Base-by-base conservation (phyloP, 2,113 vertebrate genomes). In the Brachyhypopomus gauderio region DNA sequence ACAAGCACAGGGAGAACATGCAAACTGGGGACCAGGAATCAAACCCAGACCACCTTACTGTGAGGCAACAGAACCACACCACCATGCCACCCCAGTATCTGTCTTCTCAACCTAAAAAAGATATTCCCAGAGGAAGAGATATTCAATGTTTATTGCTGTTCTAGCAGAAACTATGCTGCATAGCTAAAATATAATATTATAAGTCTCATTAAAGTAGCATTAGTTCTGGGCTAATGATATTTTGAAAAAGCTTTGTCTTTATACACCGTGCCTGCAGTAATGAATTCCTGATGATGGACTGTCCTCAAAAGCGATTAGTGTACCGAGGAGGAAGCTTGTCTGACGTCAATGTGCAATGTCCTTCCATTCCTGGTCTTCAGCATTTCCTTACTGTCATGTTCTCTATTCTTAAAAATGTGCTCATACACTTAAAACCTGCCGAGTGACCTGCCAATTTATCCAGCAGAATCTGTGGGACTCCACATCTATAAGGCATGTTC, bases 151-250 rank as follows among this genome's bases (percentile, higher is more conserved):
- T 80, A 87, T 75, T 83, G 80, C 77, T 85, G 62, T 74, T 22
- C 77, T 67, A 52, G 73, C 79, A 82, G 60, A 73, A 77, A 41
- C 64, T 55, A 56, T 72, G 82, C 71, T 14, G 30, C 72, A 79
- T 79, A 30, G 66, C 71, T 80, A 71, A 80, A 79, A 87, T 83
- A 81, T 82, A 30, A 82, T 84, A 77, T 82, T 84, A 38, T 66
- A 74, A 74, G 84, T 70, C 79, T 87, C 76, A 87, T 85, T 85
- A 84, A 83, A 83, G 72, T 62, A 25, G 76, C 81, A 85, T 83
- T 76, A 85, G 78, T 78, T 55, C 27, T 66, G 36, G 23, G 41
- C 63, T 85, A 85, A 85, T 73, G 80, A 81, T 71, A 81, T 73
- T 69, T 70, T 83, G 78, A 79, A 56, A 80, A 78, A 71, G 76